Evolutionary conservation across 2,888 invertebrate species (phyloP), one percentile per base, ranked within the genome.

Genomic region (Drosophila helvetica): DNA sequence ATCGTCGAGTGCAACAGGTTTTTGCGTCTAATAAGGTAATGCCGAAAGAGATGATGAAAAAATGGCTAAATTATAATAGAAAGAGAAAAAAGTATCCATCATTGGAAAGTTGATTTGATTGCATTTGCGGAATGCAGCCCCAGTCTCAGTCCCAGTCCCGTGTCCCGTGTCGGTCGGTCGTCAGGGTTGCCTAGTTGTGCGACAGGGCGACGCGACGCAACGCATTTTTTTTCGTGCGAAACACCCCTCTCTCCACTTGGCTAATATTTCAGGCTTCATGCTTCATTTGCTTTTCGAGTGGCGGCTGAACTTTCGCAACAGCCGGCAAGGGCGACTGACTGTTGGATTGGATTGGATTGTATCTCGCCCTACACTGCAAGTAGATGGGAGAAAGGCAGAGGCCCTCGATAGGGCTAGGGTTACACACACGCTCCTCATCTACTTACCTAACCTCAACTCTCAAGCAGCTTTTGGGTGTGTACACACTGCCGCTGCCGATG

Each of bases 51-150:
- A 75, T 76, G 52, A 67, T 66, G 85, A 56, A 72, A 58, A 72
- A 55, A 59, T 52, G 18, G 62, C 46, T 55, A 73, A 64, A 64
- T 73, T 55, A 71, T 69, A 71, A 57, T 56, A 45, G 63, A 57
- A 77, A 78, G 65, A 58, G 52, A 61, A 61, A 65, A 65, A 56
- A 74, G 80, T 69, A 86, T 89, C 71, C 89, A 89, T 89, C 89
- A 89, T 89, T 89, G 89, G 89, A 89, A 88, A 89, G 88, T 89
- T 89, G 89, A 75, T 80, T 86, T 81, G 84, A 82, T 89, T 88
- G 86, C 74, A 80, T 77, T 76, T 79, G 75, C 66, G 82, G 79
- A 85, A 79, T 86, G 88, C 87, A 89, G 83, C 74, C 71, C 46
- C 17, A 47, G 45, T 12, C 71, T 43, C 17, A 47, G 45, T n/a